These are phyloP conservation scores for Falco punctatus DNA, from an alignment of 2,113 vertebrate species.

Conservation along the genomic window DNA sequence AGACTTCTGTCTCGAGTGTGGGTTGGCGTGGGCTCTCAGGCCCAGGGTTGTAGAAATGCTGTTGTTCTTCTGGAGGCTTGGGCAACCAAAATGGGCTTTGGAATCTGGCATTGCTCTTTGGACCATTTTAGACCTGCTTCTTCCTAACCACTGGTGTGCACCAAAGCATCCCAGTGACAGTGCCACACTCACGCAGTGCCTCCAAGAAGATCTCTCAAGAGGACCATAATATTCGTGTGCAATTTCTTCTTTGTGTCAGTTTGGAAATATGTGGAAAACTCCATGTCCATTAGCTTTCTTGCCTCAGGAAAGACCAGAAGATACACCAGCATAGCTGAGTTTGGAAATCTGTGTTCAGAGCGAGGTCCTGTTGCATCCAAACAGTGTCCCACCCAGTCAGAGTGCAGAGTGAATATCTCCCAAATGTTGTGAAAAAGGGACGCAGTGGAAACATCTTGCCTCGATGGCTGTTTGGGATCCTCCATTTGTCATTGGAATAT, in stretches of 20 bases:
- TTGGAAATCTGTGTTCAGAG: background rate
- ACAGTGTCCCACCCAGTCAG: background rate
- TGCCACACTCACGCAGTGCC: background rate
- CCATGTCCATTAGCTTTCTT: background rate
- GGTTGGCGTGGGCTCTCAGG: background rate
- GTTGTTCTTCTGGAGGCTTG: background rate
- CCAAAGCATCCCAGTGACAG: background rate
- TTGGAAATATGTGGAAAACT: background rate
- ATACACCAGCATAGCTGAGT: background rate
- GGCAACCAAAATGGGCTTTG: background rate
- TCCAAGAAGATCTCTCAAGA: background rate
- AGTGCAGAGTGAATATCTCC: background rate
- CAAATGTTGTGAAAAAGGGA: background rate
- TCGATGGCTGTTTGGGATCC: background rate
- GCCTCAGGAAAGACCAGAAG: background rate
- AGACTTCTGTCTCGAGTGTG: background rate
- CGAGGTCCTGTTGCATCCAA: background rate
- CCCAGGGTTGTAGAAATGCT: accelerated
- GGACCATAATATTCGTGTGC: background rate
- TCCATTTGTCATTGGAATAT: background rate
- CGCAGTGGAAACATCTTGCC: background rate
- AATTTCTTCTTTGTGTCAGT: background rate
- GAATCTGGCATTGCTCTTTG: background rate
- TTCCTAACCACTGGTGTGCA: background rate
- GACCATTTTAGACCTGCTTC: background rate